Percentiles rank a stretch among this genome's conserved stretches.
Conservation (phyloP, 2,113 vertebrate genomes). For the Promerops cafer region DNA sequence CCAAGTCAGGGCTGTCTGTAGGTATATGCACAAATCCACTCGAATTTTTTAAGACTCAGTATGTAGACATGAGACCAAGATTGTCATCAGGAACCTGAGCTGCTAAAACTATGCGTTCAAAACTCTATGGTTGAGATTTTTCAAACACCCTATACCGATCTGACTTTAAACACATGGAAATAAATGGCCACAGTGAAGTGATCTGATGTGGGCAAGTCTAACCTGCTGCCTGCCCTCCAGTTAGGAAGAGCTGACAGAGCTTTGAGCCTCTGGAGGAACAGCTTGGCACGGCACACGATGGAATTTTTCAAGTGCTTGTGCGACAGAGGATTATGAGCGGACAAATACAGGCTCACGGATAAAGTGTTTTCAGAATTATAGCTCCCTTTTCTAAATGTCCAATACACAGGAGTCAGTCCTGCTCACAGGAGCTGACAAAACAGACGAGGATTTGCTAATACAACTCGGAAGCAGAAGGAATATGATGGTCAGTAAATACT, state of each 20-base stretch:
- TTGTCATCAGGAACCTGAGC: background rate
- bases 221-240: background rate
- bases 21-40: background rate
- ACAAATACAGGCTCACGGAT: background rate
- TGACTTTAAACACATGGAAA: background rate
- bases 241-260: background rate
- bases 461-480: background rate
- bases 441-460: background rate
- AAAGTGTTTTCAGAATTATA: background rate
- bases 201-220: background rate
- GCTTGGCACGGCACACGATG: background rate
- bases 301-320: background rate
- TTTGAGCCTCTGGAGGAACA: background rate
- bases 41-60: background rate
- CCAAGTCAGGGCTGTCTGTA: background rate
- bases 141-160: background rate
- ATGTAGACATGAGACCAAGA: background rate
- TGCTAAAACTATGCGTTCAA: background rate
- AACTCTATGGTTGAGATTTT: background rate
- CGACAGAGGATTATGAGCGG: background rate
- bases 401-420: accelerated
- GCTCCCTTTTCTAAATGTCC: background rate
- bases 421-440: background rate
- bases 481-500: background rate
- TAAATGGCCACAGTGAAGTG: background rate